These are phyloP conservation scores for Diadophis punctatus DNA, from an alignment of 2,113 vertebrate genomes.

Conservation along the genomic window DNA sequence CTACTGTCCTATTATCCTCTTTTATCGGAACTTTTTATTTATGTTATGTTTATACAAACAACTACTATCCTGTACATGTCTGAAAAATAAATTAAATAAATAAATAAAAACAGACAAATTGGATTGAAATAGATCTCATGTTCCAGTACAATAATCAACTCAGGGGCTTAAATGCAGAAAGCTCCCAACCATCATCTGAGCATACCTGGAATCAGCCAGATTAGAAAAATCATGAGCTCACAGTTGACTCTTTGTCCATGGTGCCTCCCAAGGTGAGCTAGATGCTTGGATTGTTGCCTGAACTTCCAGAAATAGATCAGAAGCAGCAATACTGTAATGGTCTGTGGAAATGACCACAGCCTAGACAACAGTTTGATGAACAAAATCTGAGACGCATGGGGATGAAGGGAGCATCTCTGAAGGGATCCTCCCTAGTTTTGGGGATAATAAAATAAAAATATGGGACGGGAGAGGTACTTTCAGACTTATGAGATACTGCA, in stretches of 20 bases:
- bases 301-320: not conserved
- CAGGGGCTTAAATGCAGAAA: not conserved
- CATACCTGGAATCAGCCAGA: not conserved
- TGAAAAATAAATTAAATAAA: no score
- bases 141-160: not conserved
- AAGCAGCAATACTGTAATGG: not conserved
- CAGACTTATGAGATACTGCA: not conserved
- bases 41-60: no score
- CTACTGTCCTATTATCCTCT: no score
- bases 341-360: not conserved
- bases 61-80: no score
- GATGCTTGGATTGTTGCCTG: not conserved
- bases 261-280: not conserved
- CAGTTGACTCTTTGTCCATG: not conserved
- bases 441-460: not conserved
- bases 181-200: not conserved
- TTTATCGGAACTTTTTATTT: no score
- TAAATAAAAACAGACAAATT: no score
- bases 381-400: not conserved
- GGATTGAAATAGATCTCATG: not conserved
- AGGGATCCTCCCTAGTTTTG: not conserved
- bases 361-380: not conserved
- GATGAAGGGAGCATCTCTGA: not conserved
- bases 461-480: not conserved
- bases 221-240: not conserved